Percentiles rank a stretch among this genome's conserved stretches.
phyloP scores from a whole-genome alignment of 2,113 vertebrate genomes.

The Ramphastos sulfuratus region DNA sequence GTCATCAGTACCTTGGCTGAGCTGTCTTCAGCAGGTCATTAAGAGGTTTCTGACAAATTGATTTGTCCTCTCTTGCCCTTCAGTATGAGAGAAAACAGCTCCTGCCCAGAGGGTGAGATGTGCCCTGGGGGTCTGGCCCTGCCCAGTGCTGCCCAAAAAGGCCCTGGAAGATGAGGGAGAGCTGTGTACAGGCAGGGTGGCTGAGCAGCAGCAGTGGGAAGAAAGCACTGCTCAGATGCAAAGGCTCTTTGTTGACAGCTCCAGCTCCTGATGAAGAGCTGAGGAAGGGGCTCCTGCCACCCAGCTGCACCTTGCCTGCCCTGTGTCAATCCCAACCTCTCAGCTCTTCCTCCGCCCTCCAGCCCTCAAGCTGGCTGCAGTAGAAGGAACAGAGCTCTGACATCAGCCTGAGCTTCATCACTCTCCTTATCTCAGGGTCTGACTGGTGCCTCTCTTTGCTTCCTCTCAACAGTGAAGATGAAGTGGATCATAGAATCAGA shows the following conservation, averaged over 20 bases:
- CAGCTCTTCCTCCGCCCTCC: rapidly evolving
- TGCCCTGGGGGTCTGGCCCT: background rate
- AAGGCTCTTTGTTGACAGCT: background rate
- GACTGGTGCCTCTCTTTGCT: background rate
- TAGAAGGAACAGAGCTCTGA: rapidly evolving
- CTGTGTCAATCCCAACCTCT: rapidly evolving
- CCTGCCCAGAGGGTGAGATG: background rate
- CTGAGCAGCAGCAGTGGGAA: background rate
- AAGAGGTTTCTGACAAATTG: background rate
- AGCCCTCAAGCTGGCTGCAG: background rate
- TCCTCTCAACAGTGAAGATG: background rate
- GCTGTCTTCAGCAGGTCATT: slow-evolving; percentile 8
- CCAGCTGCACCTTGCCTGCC: rapidly evolving
- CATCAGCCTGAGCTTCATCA: background rate
- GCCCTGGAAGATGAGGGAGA: no score
- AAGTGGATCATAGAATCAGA: no score
- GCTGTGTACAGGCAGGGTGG: rapidly evolving
- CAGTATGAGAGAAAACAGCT: background rate
- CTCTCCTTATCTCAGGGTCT: background rate
- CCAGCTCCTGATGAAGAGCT: background rate
- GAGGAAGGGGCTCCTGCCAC: background rate
- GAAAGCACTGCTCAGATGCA: background rate
- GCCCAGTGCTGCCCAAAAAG: background rate
- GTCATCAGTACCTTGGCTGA: slow-evolving; percentile 33
- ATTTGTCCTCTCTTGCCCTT: background rate